Conservation (phyloP, 2,888 invertebrate species). For the Cheilosia vernalis region DNA sequence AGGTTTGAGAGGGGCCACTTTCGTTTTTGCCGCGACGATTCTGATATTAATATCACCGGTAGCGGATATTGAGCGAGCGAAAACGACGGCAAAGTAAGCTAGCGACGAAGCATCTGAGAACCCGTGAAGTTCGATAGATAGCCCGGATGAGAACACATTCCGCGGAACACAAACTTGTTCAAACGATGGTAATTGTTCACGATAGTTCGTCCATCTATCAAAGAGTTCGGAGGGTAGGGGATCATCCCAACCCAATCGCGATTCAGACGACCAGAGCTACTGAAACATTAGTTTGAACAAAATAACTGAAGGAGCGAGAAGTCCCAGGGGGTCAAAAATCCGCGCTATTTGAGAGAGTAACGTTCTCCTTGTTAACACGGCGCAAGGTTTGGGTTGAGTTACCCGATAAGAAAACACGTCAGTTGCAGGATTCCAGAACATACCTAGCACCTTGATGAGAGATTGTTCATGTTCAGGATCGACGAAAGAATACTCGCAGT, state of each 20-base stretch:
- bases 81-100: constrained; percentile 41
- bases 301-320: too few species aligned
- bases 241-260: constrained; percentile 58
- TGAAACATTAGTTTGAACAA: constrained; percentile 28
- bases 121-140: constrained; percentile 25
- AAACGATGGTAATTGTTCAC: constrained; percentile 10
- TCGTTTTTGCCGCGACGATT: neutral
- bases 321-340: neutral
- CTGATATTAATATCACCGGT: neutral
- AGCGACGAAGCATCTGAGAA: constrained; percentile 37
- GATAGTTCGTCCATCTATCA: constrained; percentile 17
- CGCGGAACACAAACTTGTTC: constrained; percentile 26
- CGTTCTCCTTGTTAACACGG: too few species aligned
- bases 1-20: constrained; percentile 21
- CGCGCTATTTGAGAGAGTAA: too few species aligned
- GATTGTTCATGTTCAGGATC: too few species aligned
- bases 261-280: constrained; percentile 49
- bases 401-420: too few species aligned
- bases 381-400: too few species aligned
- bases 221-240: constrained; percentile 39
- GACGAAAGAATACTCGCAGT: too few species aligned
- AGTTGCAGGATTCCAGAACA: too few species aligned
- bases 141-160: constrained; percentile 11
- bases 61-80: neutral
- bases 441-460: too few species aligned